phyloP scores from a whole-genome alignment of 2,797 vertebrate genomes.

The Strix occidentalis region DNA sequence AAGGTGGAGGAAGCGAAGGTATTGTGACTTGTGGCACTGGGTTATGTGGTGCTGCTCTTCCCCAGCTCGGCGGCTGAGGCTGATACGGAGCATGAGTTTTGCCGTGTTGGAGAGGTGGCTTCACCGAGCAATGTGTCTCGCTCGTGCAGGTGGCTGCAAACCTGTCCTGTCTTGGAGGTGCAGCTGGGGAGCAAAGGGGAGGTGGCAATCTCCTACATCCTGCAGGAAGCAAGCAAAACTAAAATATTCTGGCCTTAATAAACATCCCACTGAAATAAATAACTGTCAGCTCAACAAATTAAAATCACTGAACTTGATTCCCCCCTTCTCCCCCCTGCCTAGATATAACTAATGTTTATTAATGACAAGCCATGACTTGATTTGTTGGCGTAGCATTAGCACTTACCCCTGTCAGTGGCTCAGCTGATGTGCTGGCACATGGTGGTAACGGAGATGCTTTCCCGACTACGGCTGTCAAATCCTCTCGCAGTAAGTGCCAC shows the following conservation, averaged over 20 bases:
- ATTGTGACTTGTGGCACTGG: accelerated
- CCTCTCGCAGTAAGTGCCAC: neutral
- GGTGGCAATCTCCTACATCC: neutral
- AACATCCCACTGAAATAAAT: neutral
- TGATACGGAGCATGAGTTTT: accelerated
- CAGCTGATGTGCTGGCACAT: neutral
- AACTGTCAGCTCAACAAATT: neutral
- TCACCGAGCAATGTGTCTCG: accelerated
- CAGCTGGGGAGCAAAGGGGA: accelerated
- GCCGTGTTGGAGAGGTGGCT: neutral
- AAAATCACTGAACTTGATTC: neutral
- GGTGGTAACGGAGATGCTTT: neutral
- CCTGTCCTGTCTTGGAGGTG: neutral
- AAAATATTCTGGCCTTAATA: neutral
- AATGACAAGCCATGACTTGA: neutral
- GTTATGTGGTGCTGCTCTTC: neutral
- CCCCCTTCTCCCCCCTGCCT: neutral
- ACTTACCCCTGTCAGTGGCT: neutral
- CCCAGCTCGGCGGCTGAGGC: accelerated
- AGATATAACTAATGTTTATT: neutral
- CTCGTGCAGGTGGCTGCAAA: neutral
- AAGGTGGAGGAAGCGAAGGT: neutral
- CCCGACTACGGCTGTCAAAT: neutral
- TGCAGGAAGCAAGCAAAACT: accelerated
- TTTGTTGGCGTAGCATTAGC: neutral